Conservation (phyloP, 2,888 invertebrate genomes). For the Spialia ferax region DNA sequence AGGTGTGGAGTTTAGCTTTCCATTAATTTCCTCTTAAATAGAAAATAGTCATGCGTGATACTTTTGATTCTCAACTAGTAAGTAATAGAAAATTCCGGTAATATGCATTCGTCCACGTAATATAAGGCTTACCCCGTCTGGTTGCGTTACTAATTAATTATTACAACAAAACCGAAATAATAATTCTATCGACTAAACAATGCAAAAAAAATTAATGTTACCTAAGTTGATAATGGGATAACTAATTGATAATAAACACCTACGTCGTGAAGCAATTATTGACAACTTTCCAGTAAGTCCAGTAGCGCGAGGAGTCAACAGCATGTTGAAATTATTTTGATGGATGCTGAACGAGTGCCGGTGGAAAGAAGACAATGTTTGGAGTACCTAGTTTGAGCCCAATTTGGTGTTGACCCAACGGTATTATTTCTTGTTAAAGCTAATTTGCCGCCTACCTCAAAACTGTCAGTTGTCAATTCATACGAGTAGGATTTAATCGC, state of each 20-base stretch:
- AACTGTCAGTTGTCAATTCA: conserved; percentile 22
- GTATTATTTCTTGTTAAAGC: conserved; percentile 15
- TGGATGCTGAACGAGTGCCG: conserved; percentile 60
- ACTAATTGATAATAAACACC: not conserved
- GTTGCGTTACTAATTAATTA: too few species aligned
- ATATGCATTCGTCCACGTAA: too few species aligned
- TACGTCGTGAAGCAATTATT: conserved; percentile 43
- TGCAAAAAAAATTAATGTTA: conserved; percentile 3
- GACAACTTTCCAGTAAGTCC: conserved; percentile 37
- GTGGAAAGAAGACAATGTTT: conserved; percentile 2
- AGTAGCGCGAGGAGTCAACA: conserved; percentile 38
- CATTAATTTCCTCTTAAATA: conserved; percentile 22
- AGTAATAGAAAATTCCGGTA: too few species aligned
- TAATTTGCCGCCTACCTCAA: conserved; percentile 9
- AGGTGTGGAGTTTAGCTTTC: conserved; percentile 34
- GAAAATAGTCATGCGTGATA: conserved; percentile 5
- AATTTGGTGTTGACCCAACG: conserved; percentile 6
- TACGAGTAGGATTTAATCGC: conserved; percentile 7
- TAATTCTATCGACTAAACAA: not conserved
- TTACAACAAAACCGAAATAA: not conserved
- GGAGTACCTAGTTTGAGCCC: too few species aligned
- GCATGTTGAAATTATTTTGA: conserved; percentile 71
- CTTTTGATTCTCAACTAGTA: not conserved
- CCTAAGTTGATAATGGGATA: not conserved
- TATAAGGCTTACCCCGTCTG: too few species aligned